Evolutionary conservation across 2,797 vertebrate genomes (phyloP).

Genomic region (Myiotriccus ornatus): DNA sequence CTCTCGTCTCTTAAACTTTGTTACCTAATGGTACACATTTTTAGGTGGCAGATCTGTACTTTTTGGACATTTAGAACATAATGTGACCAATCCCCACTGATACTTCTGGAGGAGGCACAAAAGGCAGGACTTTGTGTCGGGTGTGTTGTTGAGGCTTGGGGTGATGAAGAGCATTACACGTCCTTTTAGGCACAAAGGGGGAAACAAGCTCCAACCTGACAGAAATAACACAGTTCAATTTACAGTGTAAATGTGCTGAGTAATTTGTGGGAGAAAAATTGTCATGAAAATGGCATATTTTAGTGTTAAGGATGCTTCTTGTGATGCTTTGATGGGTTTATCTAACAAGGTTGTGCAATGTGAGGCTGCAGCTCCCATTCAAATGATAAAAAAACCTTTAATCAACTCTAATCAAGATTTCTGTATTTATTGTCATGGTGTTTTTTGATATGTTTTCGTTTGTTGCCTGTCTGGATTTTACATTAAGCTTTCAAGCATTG

Average conservation of each 20-base stretch:
- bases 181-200: background rate
- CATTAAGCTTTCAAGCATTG: background rate
- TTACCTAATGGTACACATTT: background rate
- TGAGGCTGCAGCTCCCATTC: background rate
- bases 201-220: fast-evolving
- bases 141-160: background rate
- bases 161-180: fast-evolving
- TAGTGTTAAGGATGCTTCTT: background rate
- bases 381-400: background rate
- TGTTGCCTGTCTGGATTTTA: background rate
- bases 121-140: background rate
- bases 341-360: background rate
- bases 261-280: background rate
- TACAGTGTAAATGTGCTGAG: background rate
- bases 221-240: background rate
- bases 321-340: background rate
- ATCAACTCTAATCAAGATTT: background rate
- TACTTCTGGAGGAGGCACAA: background rate
- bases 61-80: background rate
- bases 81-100: background rate
- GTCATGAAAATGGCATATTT: background rate
- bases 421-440: background rate
- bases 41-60: background rate
- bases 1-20: background rate
- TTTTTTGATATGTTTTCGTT: background rate